Base-by-base conservation (phyloP, 2,888 invertebrate genomes). In the Nesidiocoris tenuis region DNA sequence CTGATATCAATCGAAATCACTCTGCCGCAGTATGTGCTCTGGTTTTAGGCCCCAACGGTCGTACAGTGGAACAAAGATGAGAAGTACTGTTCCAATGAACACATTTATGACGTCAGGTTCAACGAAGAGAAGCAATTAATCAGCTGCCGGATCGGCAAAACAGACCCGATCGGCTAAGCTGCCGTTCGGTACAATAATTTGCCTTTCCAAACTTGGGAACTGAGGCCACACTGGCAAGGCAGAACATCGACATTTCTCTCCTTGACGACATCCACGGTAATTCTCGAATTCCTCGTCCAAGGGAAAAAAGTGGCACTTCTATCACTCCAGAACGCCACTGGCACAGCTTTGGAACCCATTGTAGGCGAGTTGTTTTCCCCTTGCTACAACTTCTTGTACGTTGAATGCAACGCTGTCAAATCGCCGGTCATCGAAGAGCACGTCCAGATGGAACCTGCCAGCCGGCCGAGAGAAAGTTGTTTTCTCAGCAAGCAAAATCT, bases 181-280 rank as follows among this genome's bases (percentile, higher is more conserved):
- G 86, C 89, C 0, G 87, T 90, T 76, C 87, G 89, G 70, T 94
- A 91, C 83, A 87, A 90, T 75, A 94, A 94, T 82, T 85, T 94
- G 81, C 95, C 95, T 0, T 94, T 89, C 82, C 95, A 95, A 83
- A 90, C 90, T 0, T 95, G 94, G 93, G 94, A 95, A 80, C 81
- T 94, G 5, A 89, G 88, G 79, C 93, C 94, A 0, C 79, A 78
- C 76, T 77, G 77, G 76, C 75, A 77, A 1, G 70, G 61, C 0
- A 67, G 71, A 55, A 76, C 78, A 7, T 76, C 78, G 0, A 83
- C 84, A 67, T 81, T 85, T 1, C 84, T 88, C 61, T 86, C 84
- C 76, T 83, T 88, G 39, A 87, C 87, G 2, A 88, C 87, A 1
- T 86, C 88, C 3, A 85, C 87, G 54, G 84, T 88, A 56, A 87